Evolutionary conservation across 2,113 vertebrate genomes (phyloP), one percentile per base, ranked within the genome.

Genomic region (Micronycteris hirsuta): DNA sequence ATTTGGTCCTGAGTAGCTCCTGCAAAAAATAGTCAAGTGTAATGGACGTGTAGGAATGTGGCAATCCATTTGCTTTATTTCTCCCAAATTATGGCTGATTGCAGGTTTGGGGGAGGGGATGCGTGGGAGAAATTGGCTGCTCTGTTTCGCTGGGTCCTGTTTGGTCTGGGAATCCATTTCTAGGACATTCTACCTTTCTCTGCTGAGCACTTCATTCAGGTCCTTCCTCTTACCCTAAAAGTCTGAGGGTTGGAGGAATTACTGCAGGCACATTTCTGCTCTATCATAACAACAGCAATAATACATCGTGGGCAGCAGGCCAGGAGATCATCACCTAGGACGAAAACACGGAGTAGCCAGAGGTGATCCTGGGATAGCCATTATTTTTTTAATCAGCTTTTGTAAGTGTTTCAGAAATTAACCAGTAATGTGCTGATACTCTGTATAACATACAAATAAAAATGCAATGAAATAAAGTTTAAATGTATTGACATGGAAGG

Each of bases 1-100:
- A 97, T 97, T 98, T 97, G 97, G 97, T 98, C 97, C 88, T 96
- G 96, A 97, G 97, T 93, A 98, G 97, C 97, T 97, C 97, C 96
- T 96, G 96, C 93, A 97, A 97, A 96, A 83, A 98, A 98, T 85
- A 97, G 97, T 96, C 98, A 97, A 97, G 98, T 97, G 95, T 91
- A 97, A 96, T 74, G 96, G 98, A 98, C 90, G n/a, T 92, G 96
- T 91, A 98, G 97, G 98, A 98, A 98, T 97, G 98, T 95, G 86
- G 97, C 45, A 22, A 98, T 97, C 95, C 96, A 93, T 98, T 98
- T 98, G 96, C 97, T 98, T 98, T 94, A 96, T 97, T 98, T 98
- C 97, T 97, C 93, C 71, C 77, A 97, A 97, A 97, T 97, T 93
- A 98, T 97, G 98, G 98, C 97, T 97, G 97, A 98, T 98, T 98